phyloP scores from a whole-genome alignment of 2,113 vertebrate genomes.

The Gadus chalcogrammus region DNA sequence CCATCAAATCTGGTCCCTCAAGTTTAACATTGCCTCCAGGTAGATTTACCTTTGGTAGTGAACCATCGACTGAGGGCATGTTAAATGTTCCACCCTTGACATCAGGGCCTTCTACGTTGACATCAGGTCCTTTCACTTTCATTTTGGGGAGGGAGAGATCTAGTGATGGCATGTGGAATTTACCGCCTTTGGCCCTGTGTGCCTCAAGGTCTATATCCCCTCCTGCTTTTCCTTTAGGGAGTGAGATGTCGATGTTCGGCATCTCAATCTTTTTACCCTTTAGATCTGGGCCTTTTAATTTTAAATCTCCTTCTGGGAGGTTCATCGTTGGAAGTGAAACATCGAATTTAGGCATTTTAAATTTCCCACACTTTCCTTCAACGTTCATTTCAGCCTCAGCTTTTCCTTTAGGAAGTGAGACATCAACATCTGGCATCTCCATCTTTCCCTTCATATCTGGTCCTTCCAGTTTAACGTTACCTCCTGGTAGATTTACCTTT shows the following conservation, averaged over 20 bases:
- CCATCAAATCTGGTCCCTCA: too few species aligned
- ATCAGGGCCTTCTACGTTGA: background rate
- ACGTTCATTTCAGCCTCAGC: constrained; percentile 17
- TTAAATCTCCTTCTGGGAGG: too few species aligned
- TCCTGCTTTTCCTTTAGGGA: too few species aligned
- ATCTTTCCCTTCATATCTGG: constrained; percentile 47
- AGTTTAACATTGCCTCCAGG: too few species aligned
- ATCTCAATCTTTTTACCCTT: too few species aligned
- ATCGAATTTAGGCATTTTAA: constrained; percentile 47
- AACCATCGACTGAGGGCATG: too few species aligned
- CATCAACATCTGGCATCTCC: constrained; percentile 39
- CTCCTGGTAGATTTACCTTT: constrained; percentile 38
- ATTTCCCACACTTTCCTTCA: constrained; percentile 30
- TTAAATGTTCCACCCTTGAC: too few species aligned
- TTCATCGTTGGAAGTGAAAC: too few species aligned
- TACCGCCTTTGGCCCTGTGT: background rate
- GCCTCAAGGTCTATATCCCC: constrained; percentile 12
- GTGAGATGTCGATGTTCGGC: too few species aligned
- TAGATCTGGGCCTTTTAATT: too few species aligned
- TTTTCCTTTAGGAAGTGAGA: constrained; percentile 50
- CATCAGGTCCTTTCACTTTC: background rate
- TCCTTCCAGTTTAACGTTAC: constrained; percentile 28
- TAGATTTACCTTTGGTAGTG: too few species aligned
- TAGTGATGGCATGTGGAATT: background rate
- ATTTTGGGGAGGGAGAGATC: background rate